A percentile compares a stretch with the other conserved stretches of the same genome.
Evolutionary conservation across 2,888 invertebrate genomes (phyloP).

Genomic region (Galerucella nymphaeae): DNA sequence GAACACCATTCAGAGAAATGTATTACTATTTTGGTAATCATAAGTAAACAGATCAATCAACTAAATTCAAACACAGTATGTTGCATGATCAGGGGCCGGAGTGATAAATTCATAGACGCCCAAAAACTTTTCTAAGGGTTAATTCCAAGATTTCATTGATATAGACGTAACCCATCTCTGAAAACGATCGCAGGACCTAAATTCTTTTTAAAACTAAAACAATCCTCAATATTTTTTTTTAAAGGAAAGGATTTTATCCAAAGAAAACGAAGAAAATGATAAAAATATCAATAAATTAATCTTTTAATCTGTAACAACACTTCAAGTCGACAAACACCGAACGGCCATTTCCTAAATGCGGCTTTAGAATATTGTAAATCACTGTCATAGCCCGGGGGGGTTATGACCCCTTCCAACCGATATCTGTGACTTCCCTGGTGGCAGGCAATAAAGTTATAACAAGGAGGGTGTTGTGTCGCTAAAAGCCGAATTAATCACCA

Average conservation of each 20-base stretch:
- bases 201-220: too few relatives aligned
- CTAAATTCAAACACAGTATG: conserved; percentile 10
- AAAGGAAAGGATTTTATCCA: too few relatives aligned
- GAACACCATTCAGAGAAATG: conserved; percentile 3
- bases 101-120: conserved; percentile 8
- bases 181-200: too few relatives aligned
- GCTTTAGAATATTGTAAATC: neutral
- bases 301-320: neutral
- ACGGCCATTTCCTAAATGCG: neutral
- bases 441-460: conserved; percentile 19
- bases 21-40: conserved; percentile 18
- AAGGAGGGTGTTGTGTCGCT: conserved; percentile 18
- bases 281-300: neutral
- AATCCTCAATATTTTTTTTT: too few relatives aligned
- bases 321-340: neutral
- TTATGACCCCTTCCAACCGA: conserved; percentile 4
- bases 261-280: neutral
- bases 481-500: conserved; percentile 21
- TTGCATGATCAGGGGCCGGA: conserved; percentile 10
- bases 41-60: conserved; percentile 22
- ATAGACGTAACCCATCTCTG: too few relatives aligned
- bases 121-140: neutral
- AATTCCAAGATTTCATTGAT: too few relatives aligned
- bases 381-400: neutral
- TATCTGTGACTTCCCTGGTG: conserved; percentile 8